Conservation (phyloP, 1,140 invertebrate species). For the Nomia melanderi region DNA sequence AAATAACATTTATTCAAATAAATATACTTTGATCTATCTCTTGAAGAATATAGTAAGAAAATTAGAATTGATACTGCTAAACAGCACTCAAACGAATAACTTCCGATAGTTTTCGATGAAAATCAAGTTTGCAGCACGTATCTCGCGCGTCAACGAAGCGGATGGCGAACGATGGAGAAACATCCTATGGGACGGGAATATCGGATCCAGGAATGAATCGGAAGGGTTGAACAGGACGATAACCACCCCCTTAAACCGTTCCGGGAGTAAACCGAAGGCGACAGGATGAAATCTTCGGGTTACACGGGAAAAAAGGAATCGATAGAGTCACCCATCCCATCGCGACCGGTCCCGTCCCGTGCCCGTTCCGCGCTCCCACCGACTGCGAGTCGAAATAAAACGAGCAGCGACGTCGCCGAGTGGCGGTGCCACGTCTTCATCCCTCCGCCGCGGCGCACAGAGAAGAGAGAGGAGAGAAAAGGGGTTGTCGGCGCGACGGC, state of each 20-base stretch:
- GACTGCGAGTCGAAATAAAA: conserved; percentile 67
- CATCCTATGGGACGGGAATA: background rate
- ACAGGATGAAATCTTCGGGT: conserved; percentile 21
- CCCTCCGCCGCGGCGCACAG: background rate
- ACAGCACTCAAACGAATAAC: too few species aligned
- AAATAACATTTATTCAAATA: too few species aligned
- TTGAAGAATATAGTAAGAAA: too few species aligned
- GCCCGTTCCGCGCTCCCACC: too few species aligned
- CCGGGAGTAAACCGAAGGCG: background rate
- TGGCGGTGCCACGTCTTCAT: conserved; percentile 58
- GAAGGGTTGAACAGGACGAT: background rate
- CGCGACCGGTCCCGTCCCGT: too few species aligned
- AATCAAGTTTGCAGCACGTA: too few species aligned
- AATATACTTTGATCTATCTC: too few species aligned
- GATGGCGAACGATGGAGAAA: too few species aligned
- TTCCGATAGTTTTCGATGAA: too few species aligned
- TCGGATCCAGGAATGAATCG: background rate
- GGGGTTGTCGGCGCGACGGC: background rate
- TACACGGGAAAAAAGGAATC: conserved; percentile 54
- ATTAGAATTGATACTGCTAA: too few species aligned
- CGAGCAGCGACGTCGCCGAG: conserved; percentile 68
- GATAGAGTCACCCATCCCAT: conserved; percentile 61
- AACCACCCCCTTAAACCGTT: background rate
- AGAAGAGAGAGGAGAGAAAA: background rate
- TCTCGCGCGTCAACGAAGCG: too few species aligned